Conservation (phyloP, 2,797 vertebrate species). For the Danio choprae region DNA sequence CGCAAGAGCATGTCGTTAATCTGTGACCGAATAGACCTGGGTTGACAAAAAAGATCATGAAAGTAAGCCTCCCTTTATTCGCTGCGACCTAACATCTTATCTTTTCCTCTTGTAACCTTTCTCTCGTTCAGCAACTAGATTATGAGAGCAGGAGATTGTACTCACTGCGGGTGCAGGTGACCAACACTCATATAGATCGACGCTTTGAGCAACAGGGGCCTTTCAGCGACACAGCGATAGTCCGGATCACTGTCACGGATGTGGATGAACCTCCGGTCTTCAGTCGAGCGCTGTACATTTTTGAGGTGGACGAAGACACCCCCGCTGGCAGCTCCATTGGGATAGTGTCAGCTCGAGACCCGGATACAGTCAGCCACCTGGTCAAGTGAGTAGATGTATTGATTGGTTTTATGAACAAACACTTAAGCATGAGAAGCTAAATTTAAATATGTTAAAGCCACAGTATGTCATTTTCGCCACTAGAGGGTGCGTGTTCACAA, state of each 20-base stretch:
- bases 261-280: slow-evolving; percentile 92
- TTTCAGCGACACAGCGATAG: slow-evolving; percentile 90
- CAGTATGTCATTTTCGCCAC: no score
- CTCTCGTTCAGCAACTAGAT: slow-evolving; percentile 86
- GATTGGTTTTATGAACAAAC: background rate
- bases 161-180: slow-evolving; percentile 91
- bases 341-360: slow-evolving; percentile 90
- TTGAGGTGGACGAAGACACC: slow-evolving; percentile 94
- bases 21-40: slow-evolving; percentile 28
- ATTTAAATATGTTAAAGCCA: background rate
- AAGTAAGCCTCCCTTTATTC: slow-evolving; percentile 46
- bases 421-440: background rate
- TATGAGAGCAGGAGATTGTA: slow-evolving; percentile 92
- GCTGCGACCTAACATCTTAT: slow-evolving; percentile 22
- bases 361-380: slow-evolving; percentile 85
- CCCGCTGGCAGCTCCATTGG: slow-evolving; percentile 90
- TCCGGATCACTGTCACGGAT: slow-evolving; percentile 91
- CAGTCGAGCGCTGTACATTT: slow-evolving; percentile 86
- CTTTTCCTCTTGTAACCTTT: slow-evolving; percentile 47
- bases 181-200: slow-evolving; percentile 88
- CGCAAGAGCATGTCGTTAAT: slow-evolving; percentile 37
- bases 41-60: slow-evolving; percentile 32
- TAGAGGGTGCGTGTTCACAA: no score
- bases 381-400: slow-evolving; percentile 84
- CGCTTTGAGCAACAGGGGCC: slow-evolving; percentile 89